A percentile compares a stretch with the other conserved stretches of the same genome.
phyloP scores from a whole-genome alignment of 2,113 vertebrate genomes.

The Sinocyclocheilus anophthalmus region DNA sequence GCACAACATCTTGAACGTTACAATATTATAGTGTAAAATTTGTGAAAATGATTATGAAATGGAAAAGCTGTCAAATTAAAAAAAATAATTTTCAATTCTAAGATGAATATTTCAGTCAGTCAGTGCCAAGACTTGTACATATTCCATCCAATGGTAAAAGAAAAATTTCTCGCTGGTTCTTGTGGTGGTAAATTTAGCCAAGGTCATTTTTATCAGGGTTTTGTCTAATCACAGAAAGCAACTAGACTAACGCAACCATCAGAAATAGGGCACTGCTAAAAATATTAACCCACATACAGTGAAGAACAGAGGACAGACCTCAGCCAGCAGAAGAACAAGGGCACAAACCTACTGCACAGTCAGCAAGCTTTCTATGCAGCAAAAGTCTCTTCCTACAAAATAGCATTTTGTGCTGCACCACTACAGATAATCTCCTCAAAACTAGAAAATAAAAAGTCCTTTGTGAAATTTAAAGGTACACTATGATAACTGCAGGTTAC shows the following conservation, averaged over 20 bases:
- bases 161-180: neutral
- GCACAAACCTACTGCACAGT: constrained; percentile 13
- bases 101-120: neutral
- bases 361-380: neutral
- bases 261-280: constrained; percentile 71
- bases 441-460: neutral
- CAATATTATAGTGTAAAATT: too few species aligned
- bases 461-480: neutral
- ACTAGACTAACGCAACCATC: constrained; percentile 56
- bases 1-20: too few species aligned
- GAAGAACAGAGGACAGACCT: constrained; percentile 52
- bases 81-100: neutral
- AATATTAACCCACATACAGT: constrained; percentile 75
- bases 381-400: neutral
- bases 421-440: neutral
- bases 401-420: neutral
- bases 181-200: constrained; percentile 37
- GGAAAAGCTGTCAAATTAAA: neutral
- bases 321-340: constrained; percentile 38
- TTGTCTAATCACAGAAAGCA: constrained; percentile 50
- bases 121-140: neutral
- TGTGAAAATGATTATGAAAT: neutral
- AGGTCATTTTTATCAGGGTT: constrained; percentile 20
- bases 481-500: neutral
- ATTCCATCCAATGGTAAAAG: neutral